Conservation (phyloP, 2,113 vertebrate genomes). For the Orthonyx spaldingii region DNA sequence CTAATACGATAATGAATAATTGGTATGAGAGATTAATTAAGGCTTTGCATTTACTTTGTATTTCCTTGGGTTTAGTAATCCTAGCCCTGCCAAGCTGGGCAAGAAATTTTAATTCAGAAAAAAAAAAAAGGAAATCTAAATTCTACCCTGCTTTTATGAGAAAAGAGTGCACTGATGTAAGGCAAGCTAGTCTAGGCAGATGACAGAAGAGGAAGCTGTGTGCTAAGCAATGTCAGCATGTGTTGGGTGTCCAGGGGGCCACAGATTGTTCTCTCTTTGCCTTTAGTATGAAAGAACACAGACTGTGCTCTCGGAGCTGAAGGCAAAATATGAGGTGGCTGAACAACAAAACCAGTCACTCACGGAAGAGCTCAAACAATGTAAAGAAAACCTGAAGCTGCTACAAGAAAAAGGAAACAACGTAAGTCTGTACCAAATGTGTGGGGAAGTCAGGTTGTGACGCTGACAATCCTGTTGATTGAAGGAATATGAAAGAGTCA, state of each 20-base stretch:
- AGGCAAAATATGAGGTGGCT: conserved; percentile 85
- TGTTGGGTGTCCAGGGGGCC: conserved; percentile 9
- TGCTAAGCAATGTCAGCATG: not conserved
- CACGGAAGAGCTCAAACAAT: conserved; percentile 91
- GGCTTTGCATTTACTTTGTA: not conserved
- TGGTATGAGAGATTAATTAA: not conserved
- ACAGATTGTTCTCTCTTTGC: conserved; percentile 66
- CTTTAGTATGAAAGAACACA: conserved; percentile 92
- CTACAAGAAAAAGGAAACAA: conserved; percentile 93
- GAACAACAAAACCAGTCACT: conserved; percentile 92
- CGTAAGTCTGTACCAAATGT: conserved; percentile 77
- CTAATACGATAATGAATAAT: not conserved
- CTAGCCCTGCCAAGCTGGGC: not conserved
- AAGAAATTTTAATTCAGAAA: not conserved
- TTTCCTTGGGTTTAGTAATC: not conserved
- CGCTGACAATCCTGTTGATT: not conserved
- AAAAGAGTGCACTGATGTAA: not conserved
- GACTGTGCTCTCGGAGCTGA: conserved; percentile 86
- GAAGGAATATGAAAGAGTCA: not conserved
- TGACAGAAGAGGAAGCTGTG: not conserved
- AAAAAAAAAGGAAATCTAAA: not conserved
- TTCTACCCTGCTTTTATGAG: not conserved
- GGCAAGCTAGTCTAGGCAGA: not conserved
- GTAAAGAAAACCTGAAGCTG: conserved; percentile 90
- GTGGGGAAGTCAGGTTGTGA: conserved; percentile 4